Base-by-base conservation (phyloP, 2,797 vertebrate genomes). In the Typhlichthys eigenmanni region DNA sequence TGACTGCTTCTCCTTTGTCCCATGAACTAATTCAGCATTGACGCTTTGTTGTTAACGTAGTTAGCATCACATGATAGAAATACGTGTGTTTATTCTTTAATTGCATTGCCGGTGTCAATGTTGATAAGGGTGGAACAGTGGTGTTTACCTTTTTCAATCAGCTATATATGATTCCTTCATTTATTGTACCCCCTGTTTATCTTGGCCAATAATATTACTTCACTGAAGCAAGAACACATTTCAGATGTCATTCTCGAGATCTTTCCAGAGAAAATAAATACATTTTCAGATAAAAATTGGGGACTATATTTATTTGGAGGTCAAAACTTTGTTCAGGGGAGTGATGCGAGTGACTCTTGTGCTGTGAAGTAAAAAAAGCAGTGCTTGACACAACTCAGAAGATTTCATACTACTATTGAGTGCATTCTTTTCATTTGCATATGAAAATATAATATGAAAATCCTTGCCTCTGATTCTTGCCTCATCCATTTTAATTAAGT, bases 401-500 rank as follows among this genome's bases (percentile, higher is more conserved):
- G 56, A 29, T 47, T 12, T 19, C 29, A 45, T 16, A 46, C 46
- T 17, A 48, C 34, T 9, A 5, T 51, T n/a, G 19, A 47, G 19
- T 9, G 46, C 11, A 13, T 10, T 7, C 13, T 34, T 38, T n/a
- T 52, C 2, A 62, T 69, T 70, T 62, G 58, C 64, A 64, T 66
- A 50, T 49, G 54, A 54, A 56, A 57, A 19, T 32, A 56, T 32
- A 51, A 61, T 71, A 57, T 71, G 56, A 69, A 60, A 71, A 60
- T 74, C 55, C 60, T 56, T 60, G 47, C 4, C 12, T 52, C 57
- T 56, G 13, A 2, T 65, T 73, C 67, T 68, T 64, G 69, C 60
- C 76, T 86, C 78, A 89, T 88, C 64, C 64, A 76, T 90, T 90
- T 85, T 81, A 87, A 91, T 92, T 89, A 85, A 32, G 69, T 2